A percentile compares a stretch with the other conserved stretches of the same genome.
Conservation (phyloP, 1,140 invertebrate genomes). For the Trigoniulus corallinus region DNA sequence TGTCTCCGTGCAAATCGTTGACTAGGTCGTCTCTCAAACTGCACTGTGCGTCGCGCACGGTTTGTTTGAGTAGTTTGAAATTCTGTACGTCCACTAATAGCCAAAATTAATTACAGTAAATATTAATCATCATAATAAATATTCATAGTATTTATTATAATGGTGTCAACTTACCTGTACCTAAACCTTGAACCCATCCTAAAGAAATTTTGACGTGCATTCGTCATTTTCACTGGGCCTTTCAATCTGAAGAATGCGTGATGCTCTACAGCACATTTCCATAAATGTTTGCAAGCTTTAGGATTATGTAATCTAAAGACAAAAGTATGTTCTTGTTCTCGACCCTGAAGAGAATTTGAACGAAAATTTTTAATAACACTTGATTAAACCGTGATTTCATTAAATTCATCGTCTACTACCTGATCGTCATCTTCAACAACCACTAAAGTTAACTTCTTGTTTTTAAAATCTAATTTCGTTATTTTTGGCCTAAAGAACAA, state of each 20-base stretch:
- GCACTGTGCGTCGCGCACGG: conserved; percentile 69
- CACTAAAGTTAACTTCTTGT: conserved; percentile 84
- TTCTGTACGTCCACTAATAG: conserved; percentile 62
- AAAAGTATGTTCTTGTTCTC: conserved; percentile 85
- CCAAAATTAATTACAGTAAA: neutral
- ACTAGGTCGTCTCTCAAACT: conserved; percentile 88
- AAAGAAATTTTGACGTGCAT: conserved; percentile 85
- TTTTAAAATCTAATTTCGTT: conserved; percentile 83
- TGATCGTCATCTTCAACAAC: conserved; percentile 95
- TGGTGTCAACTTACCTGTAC: conserved; percentile 46
- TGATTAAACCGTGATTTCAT: neutral
- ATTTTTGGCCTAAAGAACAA: conserved; percentile 50
- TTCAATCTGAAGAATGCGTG: conserved; percentile 94
- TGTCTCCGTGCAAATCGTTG: conserved; percentile 84
- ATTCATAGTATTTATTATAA: neutral
- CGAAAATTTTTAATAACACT: neutral
- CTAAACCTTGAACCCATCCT: conserved; percentile 90
- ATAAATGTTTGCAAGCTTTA: conserved; percentile 96
- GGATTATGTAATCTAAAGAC: conserved; percentile 81
- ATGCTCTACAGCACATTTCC: conserved; percentile 99
- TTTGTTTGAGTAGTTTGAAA: conserved; percentile 86
- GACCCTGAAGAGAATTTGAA: conserved; percentile 30
- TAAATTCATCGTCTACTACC: conserved; percentile 1
- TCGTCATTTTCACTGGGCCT: conserved; percentile 73
- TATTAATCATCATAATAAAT: neutral